Conservation (phyloP, 2,113 vertebrate genomes). For the Takifugu bimaculatus region DNA sequence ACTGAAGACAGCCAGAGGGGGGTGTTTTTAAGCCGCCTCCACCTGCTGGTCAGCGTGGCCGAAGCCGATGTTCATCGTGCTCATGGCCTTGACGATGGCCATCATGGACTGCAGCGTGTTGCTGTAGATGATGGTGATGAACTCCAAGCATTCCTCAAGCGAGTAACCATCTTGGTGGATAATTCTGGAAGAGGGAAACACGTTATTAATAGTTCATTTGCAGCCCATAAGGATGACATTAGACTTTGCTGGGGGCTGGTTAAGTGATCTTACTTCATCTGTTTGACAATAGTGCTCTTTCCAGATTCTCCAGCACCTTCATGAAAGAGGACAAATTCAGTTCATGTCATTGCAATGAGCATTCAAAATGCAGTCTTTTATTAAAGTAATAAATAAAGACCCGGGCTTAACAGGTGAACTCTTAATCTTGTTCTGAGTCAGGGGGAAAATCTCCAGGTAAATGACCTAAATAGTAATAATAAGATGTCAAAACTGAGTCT, state of each 20-base stretch:
- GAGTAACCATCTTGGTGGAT: slow-evolving; percentile 98
- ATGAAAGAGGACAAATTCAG: slow-evolving; percentile 11
- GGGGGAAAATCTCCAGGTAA: slow-evolving; percentile 13
- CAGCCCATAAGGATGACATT: neutral
- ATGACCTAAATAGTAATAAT: slow-evolving; percentile 56
- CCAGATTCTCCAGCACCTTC: slow-evolving; percentile 95
- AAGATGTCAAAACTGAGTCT: neutral
- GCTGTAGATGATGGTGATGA: slow-evolving; percentile 93
- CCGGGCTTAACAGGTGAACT: neutral
- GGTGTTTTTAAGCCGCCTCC: neutral
- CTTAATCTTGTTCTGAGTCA: slow-evolving; percentile 47
- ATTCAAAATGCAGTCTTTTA: neutral
- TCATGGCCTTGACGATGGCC: slow-evolving; percentile 93
- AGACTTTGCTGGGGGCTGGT: too few relatives aligned
- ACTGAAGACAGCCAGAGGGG: neutral
- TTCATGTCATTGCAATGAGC: neutral
- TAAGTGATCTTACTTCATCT: slow-evolving; percentile 91
- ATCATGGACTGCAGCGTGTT: slow-evolving; percentile 96
- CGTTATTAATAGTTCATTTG: neutral
- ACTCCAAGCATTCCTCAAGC: slow-evolving; percentile 91
- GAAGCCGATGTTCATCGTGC: slow-evolving; percentile 84
- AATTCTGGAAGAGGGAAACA: slow-evolving; percentile 77
- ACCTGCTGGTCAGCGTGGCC: slow-evolving; percentile 88
- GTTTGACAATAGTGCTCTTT: slow-evolving; percentile 98
- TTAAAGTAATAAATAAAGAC: neutral